These are phyloP conservation scores for Rostratula benghalensis DNA, from an alignment of 2,113 vertebrate genomes.

Conservation along the genomic window DNA sequence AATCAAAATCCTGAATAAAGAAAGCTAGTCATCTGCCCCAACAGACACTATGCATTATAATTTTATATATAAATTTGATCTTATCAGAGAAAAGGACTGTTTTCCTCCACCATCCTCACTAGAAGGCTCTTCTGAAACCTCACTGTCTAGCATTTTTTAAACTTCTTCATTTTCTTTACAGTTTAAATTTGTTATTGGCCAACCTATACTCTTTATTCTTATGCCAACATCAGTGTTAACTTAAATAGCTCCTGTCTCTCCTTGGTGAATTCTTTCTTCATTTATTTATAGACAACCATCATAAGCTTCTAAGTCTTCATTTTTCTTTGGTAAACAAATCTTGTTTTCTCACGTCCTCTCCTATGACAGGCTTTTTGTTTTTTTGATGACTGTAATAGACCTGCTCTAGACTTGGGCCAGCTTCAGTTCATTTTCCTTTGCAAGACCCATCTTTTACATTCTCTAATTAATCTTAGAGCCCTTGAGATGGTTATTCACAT, in stretches of 20 bases:
- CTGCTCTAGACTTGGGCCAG: not conserved
- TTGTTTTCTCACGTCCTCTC: not conserved
- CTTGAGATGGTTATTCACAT: not conserved
- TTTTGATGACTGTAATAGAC: not conserved
- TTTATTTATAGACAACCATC: slow-evolving; percentile 16
- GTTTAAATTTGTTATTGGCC: not conserved
- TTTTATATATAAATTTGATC: not conserved
- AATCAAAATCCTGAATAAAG: not conserved
- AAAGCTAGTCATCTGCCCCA: not conserved
- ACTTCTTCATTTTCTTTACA: not conserved
- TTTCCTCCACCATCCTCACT: not conserved
- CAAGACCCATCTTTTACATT: not conserved
- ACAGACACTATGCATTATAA: fast-evolving
- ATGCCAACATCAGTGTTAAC: not conserved
- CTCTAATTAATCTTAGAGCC: not conserved
- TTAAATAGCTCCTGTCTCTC: not conserved
- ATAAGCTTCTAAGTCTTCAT: slow-evolving; percentile 4
- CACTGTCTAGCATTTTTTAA: not conserved
- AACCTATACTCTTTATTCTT: not conserved
- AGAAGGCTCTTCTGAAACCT: not conserved
- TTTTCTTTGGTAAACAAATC: slow-evolving; percentile 1
- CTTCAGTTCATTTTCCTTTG: not conserved
- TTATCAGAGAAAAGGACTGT: not conserved
- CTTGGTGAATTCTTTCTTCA: not conserved
- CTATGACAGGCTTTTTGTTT: fast-evolving